A percentile compares a stretch with the other conserved stretches of the same genome.
These are phyloP conservation scores for Ditylenchus dipsaci DNA, from an alignment of 1,140 invertebrate genomes.

Conservation along the genomic window DNA sequence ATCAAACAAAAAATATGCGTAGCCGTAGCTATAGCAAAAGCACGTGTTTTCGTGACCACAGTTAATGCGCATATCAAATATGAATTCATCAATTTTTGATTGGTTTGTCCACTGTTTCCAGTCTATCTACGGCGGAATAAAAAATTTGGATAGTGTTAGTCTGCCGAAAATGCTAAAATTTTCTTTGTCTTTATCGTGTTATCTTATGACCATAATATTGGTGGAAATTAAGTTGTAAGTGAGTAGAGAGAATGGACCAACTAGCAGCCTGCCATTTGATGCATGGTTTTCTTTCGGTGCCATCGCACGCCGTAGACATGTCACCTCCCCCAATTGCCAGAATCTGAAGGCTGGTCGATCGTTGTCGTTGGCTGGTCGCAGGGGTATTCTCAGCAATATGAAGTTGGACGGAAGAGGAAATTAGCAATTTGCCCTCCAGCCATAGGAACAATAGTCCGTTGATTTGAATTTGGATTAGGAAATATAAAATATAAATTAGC, in stretches of 20 bases:
- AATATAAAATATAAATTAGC: neutral
- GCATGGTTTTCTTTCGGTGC: conserved; percentile 47
- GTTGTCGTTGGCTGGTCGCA: conserved; percentile 46
- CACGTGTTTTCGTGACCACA: too few relatives aligned
- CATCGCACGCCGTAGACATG: conserved; percentile 34
- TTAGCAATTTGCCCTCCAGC: conserved; percentile 38
- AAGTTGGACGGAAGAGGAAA: conserved; percentile 31
- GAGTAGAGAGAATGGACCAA: conserved; percentile 46
- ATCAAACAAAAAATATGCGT: too few relatives aligned
- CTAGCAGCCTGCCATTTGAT: conserved; percentile 46
- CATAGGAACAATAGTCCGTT: conserved; percentile 3
- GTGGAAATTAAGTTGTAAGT: neutral
- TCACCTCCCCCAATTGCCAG: conserved; percentile 44
- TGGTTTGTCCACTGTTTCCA: too few relatives aligned
- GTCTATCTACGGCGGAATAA: too few relatives aligned
- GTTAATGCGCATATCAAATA: too few relatives aligned
- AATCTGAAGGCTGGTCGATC: conserved; percentile 43
- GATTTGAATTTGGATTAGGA: conserved; percentile 9
- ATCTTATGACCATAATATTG: too few relatives aligned
- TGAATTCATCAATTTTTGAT: too few relatives aligned
- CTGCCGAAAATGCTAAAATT: too few relatives aligned
- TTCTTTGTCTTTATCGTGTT: too few relatives aligned
- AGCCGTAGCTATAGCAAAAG: too few relatives aligned
- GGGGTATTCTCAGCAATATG: conserved; percentile 47
- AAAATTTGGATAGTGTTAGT: too few relatives aligned